These are phyloP conservation scores for Sitta europaea DNA, from an alignment of 2,113 vertebrate species.

Conservation along the genomic window DNA sequence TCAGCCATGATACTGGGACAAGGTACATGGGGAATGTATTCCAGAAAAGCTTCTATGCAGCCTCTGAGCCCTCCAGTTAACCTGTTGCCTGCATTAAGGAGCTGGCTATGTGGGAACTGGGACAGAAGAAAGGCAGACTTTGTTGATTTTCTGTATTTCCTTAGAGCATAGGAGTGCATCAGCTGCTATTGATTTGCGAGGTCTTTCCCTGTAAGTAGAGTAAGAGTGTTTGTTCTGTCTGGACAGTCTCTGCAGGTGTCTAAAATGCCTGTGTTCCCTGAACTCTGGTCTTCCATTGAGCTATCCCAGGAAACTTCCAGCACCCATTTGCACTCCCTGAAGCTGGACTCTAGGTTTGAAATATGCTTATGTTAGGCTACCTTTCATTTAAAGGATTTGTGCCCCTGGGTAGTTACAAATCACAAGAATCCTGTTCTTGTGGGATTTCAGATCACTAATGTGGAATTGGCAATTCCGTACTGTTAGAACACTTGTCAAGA, in stretches of 20 bases:
- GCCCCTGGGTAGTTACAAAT: neutral
- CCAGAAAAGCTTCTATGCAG: neutral
- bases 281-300: neutral
- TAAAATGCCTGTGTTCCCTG: neutral
- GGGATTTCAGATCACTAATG: neutral
- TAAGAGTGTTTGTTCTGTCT: neutral
- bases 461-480: neutral
- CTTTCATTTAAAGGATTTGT: neutral
- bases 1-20: neutral
- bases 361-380: neutral
- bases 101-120: neutral
- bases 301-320: neutral
- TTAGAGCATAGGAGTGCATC: neutral
- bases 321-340: neutral
- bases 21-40: neutral
- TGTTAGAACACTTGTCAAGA: neutral
- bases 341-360: neutral
- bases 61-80: neutral
- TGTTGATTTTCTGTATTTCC: neutral
- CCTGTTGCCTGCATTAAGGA: conserved; percentile 28
- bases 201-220: neutral
- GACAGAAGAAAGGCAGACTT: neutral
- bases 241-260: neutral
- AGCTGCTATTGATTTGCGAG: neutral
- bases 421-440: neutral